Evolutionary conservation across 2,888 invertebrate genomes (phyloP).

Genomic region (Euzophera pinguis): DNA sequence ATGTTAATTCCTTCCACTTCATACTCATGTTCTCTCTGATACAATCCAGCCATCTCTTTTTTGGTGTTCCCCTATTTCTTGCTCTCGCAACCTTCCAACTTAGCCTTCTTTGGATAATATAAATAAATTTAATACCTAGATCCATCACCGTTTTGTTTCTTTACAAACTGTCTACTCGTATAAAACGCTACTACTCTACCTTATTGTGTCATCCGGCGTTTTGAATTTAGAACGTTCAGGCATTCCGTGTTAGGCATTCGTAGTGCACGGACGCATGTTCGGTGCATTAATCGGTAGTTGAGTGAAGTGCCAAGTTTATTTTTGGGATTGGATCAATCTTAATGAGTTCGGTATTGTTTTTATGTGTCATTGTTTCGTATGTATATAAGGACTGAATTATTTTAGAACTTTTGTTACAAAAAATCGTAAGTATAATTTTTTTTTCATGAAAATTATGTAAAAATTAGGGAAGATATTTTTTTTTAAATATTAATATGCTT

Average conservation of each 20-base stretch:
- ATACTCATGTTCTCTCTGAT: no score
- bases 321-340: background rate
- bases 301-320: conserved; percentile 4
- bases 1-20: no score
- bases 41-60: no score
- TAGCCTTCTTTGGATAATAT: background rate
- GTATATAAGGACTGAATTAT: background rate
- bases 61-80: no score
- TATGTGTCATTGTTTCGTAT: background rate
- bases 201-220: background rate
- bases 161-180: conserved; percentile 2
- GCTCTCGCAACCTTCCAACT: no score
- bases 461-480: no score
- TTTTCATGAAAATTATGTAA: no score
- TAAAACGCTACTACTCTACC: conserved; percentile 3
- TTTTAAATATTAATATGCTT: no score
- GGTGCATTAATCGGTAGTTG: background rate
- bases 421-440: background rate
- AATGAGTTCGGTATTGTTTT: conserved; percentile 4
- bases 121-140: background rate
- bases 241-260: background rate
- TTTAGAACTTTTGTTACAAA: background rate
- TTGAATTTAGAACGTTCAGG: background rate
- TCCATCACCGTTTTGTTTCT: background rate
- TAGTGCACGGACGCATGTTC: background rate